Conservation (phyloP, 92 coral and sea anemone species). For the Anthopleura xanthogrammica region DNA sequence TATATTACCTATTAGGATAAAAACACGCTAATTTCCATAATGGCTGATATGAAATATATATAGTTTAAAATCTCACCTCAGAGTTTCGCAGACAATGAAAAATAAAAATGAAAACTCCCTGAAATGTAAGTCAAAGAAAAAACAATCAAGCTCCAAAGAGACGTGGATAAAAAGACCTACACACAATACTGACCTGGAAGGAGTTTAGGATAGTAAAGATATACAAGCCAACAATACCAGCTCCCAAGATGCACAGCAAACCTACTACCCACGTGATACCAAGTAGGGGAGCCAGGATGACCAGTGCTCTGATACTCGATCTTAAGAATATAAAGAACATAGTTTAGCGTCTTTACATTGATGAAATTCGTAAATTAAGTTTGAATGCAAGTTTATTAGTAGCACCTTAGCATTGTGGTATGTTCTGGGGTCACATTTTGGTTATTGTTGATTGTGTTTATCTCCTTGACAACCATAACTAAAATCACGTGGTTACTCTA, state of each 20-base stretch:
- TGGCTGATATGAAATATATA: no score
- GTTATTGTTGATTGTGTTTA: neutral
- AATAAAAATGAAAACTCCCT: constrained; percentile 10
- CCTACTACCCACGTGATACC: constrained; percentile 30
- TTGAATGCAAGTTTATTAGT: no score
- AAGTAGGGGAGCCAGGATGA: constrained; percentile 20
- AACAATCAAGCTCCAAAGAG: neutral
- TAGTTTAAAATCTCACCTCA: neutral
- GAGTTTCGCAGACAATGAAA: constrained; percentile 13
- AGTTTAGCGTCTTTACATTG: no score
- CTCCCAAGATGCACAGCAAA: constrained; percentile 14
- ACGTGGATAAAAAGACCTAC: neutral
- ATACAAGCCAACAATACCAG: constrained; percentile 11
- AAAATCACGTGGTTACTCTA: constrained; percentile 19
- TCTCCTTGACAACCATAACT: constrained; percentile 19
- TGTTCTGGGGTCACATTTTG: neutral
- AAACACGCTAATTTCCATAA: no score
- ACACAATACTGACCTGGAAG: neutral
- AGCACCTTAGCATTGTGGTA: neutral
- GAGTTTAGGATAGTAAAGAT: constrained; percentile 27
- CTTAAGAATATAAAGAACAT: neutral
- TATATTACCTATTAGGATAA: no score
- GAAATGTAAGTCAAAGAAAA: neutral
- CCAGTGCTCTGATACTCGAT: neutral
- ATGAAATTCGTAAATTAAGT: no score